These are phyloP conservation scores for Rhopalosiphum nymphaeae DNA, from an alignment of 2,888 invertebrate species.

Conservation along the genomic window DNA sequence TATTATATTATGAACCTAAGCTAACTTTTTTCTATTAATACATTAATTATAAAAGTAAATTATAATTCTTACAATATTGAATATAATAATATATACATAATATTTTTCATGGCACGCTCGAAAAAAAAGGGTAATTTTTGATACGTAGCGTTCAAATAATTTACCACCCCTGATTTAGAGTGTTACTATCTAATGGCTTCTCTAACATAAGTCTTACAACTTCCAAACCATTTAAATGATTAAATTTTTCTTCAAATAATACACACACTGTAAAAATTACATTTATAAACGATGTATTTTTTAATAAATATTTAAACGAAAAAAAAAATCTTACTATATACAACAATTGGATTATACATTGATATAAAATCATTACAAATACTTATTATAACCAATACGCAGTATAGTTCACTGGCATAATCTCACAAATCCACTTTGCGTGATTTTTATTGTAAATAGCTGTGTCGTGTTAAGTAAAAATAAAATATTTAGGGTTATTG, in stretches of 20 bases:
- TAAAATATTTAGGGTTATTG: neutral
- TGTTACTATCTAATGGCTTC: neutral
- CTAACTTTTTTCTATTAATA: too few relatives aligned
- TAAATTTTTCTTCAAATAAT: neutral
- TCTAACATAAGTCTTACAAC: neutral
- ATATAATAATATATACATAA: too few relatives aligned
- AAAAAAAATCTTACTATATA: neutral
- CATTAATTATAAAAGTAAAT: too few relatives aligned
- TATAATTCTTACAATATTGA: too few relatives aligned
- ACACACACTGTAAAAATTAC: neutral
- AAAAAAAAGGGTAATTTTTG: too few relatives aligned
- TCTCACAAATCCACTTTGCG: neutral
- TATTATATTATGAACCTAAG: too few relatives aligned
- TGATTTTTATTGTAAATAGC: neutral
- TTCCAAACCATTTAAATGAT: neutral
- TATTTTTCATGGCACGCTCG: too few relatives aligned
- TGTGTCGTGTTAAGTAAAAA: neutral
- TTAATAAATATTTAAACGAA: neutral
- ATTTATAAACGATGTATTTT: too few relatives aligned
- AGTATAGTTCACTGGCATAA: neutral
- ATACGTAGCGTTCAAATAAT: too few relatives aligned
- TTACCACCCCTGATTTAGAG: too few relatives aligned
- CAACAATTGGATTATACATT: neutral
- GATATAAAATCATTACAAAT: neutral
- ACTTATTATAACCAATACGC: neutral